phyloP scores from a whole-genome alignment of 2,888 invertebrate genomes.

The Neoscelio sp. region DNA sequence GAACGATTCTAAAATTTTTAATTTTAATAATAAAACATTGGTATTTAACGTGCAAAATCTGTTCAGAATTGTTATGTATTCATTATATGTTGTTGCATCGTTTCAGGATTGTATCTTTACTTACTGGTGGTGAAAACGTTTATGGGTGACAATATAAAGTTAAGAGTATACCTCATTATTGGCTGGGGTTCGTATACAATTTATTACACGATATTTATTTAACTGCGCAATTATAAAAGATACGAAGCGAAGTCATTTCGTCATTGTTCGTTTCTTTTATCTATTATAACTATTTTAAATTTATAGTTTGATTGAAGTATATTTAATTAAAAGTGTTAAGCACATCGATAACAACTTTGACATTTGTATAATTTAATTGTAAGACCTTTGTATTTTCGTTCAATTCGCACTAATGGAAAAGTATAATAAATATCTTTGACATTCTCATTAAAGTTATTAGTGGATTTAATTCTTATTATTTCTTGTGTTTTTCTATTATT shows the following conservation, averaged over 20 bases:
- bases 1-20: background rate
- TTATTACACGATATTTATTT: conserved; percentile 17
- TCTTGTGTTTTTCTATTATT: no score
- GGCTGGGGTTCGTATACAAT: conserved; percentile 92
- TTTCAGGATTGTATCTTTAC: conserved; percentile 92
- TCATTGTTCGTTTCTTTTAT: no score
- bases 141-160: conserved; percentile 93
- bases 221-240: conserved; percentile 11
- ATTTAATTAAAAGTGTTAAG: no score
- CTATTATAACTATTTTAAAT: no score
- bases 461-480: no score
- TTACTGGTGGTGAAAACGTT: conserved; percentile 95
- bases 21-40: background rate
- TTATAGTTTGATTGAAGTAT: no score
- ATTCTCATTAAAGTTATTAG: no score
- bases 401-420: no score
- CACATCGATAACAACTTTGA: no score
- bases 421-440: background rate
- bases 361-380: no score
- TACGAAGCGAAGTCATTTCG: background rate
- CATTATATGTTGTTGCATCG: conserved; percentile 25
- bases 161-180: conserved; percentile 91
- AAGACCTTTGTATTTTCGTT: no score
- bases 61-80: background rate
- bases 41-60: no score